Percentiles rank a stretch among this genome's conserved stretches.
Conservation (phyloP, 2,888 invertebrate species). For the Conops quadrifasciatus region DNA sequence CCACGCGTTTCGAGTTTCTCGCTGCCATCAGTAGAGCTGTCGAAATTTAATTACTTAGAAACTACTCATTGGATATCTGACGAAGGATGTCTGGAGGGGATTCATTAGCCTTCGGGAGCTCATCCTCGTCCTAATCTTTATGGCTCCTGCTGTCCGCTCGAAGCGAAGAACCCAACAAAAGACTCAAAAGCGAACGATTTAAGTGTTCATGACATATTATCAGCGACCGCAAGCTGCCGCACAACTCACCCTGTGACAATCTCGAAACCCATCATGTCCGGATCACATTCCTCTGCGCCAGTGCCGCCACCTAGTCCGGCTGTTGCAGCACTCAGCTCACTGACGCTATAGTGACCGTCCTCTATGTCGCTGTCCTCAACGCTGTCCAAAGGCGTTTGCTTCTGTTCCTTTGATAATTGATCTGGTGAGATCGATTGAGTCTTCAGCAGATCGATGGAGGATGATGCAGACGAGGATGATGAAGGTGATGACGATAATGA, state of each 20-base stretch:
- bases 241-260: constrained; percentile 80
- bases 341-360: constrained; percentile 4
- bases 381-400: constrained; percentile 45
- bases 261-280: constrained; percentile 90
- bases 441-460: constrained; percentile 34
- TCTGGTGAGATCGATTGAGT: constrained; percentile 41
- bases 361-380: constrained; percentile 48
- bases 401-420: constrained; percentile 52
- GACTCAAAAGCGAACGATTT: too few relatives aligned
- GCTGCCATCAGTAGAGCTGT: too few relatives aligned
- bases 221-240: too few relatives aligned
- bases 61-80: too few relatives aligned
- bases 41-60: too few relatives aligned
- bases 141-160: too few relatives aligned
- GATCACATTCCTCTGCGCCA: constrained; percentile 78
- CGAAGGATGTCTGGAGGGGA: too few relatives aligned
- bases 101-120: too few relatives aligned
- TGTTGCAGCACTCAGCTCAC: constrained; percentile 22
- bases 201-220: too few relatives aligned
- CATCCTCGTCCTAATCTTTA: too few relatives aligned
- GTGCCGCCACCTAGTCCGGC: background rate
- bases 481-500: constrained; percentile 25
- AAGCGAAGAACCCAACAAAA: too few relatives aligned
- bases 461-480: constrained; percentile 41
- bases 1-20: too few relatives aligned